A percentile compares a stretch with the other conserved stretches of the same genome.
phyloP scores from a whole-genome alignment of 1,140 invertebrate genomes.

The Oscheius sp. region DNA sequence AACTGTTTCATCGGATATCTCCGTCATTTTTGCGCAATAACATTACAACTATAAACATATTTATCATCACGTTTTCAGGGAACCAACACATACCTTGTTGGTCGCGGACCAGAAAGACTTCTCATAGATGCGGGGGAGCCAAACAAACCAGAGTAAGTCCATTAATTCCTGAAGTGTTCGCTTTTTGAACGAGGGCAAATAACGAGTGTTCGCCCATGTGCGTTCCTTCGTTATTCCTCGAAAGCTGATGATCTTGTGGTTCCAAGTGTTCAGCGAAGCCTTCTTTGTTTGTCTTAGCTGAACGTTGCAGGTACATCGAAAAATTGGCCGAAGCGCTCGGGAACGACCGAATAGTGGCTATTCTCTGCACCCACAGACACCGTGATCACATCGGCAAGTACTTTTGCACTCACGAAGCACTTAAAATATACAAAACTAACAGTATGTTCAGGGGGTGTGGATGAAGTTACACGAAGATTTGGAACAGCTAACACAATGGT shows the following conservation, averaged over 20 bases:
- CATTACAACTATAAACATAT: background rate
- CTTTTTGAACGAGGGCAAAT: no score
- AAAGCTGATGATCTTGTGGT: background rate
- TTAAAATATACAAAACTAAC: no score
- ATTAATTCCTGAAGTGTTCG: conserved; percentile 72
- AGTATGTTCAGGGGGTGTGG: no score
- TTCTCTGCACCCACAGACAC: conserved; percentile 91
- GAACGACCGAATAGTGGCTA: conserved; percentile 71
- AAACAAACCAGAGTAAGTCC: conserved; percentile 74
- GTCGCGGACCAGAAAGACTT: conserved; percentile 77
- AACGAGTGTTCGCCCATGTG: conserved; percentile 67
- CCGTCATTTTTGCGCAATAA: no score
- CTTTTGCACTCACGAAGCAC: no score
- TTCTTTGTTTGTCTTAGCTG: background rate
- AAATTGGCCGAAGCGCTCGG: conserved; percentile 57
- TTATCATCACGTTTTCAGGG: conserved; percentile 81
- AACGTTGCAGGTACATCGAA: background rate
- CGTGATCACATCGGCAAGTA: conserved; percentile 86
- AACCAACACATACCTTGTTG: conserved; percentile 89
- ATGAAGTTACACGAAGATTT: no score
- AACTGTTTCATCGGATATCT: no score
- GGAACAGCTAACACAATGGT: no score
- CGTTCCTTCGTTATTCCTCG: background rate
- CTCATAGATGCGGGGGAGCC: conserved; percentile 83
- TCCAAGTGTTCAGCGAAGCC: background rate